Evolutionary conservation across 92 coral and sea anemone genomes (phyloP).

Genomic region (Epizoanthus fatuus): DNA sequence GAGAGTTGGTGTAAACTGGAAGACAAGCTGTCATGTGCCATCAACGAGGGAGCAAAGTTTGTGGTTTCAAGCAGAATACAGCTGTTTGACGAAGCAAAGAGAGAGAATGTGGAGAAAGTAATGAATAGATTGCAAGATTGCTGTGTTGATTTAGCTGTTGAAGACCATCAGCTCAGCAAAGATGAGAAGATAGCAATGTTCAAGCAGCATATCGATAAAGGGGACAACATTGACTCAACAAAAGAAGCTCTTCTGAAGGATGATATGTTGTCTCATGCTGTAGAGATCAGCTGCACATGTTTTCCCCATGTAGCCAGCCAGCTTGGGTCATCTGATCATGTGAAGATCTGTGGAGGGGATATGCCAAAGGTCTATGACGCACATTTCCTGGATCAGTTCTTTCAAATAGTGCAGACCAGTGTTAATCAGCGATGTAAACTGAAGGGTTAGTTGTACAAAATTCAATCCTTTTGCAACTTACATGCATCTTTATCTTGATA

Average conservation of each 20-base stretch:
- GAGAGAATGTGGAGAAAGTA: background rate
- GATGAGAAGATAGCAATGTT: background rate
- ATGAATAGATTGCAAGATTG: background rate
- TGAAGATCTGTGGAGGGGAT: too few species aligned
- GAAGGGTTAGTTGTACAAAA: too few species aligned
- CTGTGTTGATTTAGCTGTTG: background rate
- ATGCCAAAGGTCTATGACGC: too few species aligned
- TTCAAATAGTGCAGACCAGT: too few species aligned
- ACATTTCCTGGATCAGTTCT: too few species aligned
- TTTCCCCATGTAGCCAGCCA: too few species aligned
- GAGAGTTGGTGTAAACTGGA: background rate
- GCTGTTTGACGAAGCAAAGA: background rate
- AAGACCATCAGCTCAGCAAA: background rate
- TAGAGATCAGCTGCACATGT: background rate
- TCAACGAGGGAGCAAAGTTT: constrained; percentile 3
- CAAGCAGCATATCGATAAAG: background rate
- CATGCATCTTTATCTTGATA: too few species aligned
- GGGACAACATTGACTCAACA: constrained; percentile 1
- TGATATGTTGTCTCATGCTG: background rate
- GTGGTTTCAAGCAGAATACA: background rate
- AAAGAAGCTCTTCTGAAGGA: background rate
- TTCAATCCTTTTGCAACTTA: too few species aligned
- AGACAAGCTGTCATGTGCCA: background rate
- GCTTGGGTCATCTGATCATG: too few species aligned
- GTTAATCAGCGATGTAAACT: too few species aligned